Percentiles rank a stretch among this genome's conserved stretches.
Evolutionary conservation across 2,888 invertebrate genomes (phyloP).

Genomic region (Branchipolynoe longqiensis): DNA sequence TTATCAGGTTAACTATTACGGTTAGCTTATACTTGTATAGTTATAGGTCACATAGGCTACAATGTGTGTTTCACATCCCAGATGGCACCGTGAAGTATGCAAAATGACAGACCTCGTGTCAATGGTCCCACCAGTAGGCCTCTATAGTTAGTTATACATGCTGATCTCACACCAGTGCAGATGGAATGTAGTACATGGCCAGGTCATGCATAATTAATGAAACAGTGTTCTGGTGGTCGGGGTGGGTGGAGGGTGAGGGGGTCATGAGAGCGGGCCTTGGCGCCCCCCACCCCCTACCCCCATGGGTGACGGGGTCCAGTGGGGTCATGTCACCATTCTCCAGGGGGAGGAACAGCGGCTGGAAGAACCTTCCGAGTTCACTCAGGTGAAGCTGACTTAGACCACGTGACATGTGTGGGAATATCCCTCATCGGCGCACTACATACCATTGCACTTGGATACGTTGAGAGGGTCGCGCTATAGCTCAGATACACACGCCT

Average conservation of each 20-base stretch:
- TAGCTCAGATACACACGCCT: not conserved
- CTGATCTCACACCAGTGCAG: too few species aligned
- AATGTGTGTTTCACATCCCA: too few species aligned
- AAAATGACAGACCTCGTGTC: too few species aligned
- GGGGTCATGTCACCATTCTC: not conserved
- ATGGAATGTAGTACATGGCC: not conserved
- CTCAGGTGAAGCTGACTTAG: constrained; percentile 13
- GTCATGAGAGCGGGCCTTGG: not conserved
- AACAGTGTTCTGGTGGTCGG: too few species aligned
- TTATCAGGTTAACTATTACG: too few species aligned
- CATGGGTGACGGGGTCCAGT: not conserved
- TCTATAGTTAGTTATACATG: too few species aligned
- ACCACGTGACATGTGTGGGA: constrained; percentile 38
- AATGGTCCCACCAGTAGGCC: too few species aligned
- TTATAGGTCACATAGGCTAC: too few species aligned
- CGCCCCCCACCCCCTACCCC: not conserved
- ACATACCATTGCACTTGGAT: constrained; percentile 31
- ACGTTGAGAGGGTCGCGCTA: not conserved
- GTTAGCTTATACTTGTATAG: too few species aligned
- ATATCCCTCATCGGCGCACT: constrained; percentile 48
- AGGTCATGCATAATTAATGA: not conserved
- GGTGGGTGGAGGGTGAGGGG: too few species aligned
- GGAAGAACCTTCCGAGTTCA: constrained; percentile 27
- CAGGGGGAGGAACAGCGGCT: constrained; percentile 12
- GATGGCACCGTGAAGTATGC: too few species aligned